Evolutionary conservation across 2,888 invertebrate species (phyloP).

Genomic region (Epiblema foenella): DNA sequence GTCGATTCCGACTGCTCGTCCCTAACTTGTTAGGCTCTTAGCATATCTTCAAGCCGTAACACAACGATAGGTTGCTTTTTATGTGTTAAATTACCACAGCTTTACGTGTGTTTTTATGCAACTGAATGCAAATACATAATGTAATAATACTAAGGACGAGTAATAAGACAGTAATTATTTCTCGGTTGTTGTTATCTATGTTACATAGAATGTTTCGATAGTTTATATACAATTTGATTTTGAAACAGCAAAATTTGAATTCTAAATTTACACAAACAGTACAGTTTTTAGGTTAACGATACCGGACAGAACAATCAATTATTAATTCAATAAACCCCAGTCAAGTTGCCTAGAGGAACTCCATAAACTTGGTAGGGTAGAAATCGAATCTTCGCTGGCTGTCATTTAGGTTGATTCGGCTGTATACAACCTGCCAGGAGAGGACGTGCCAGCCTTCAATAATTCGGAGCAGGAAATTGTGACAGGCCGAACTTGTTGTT

Average conservation of each 20-base stretch:
- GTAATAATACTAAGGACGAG: neutral
- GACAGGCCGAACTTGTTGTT: conserved; percentile 51
- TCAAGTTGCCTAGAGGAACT: conserved; percentile 47
- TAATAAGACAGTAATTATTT: neutral
- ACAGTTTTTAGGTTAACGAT: conserved; percentile 46
- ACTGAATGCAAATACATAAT: neutral
- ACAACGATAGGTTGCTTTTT: conserved; percentile 43
- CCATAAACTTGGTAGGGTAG: conserved; percentile 51
- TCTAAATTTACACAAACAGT: conserved; percentile 30
- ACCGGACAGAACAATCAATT: conserved; percentile 49
- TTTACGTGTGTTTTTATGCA: neutral
- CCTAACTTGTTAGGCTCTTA: conserved; percentile 65
- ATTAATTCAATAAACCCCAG: conserved; percentile 53
- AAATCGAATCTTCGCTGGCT: conserved; percentile 55
- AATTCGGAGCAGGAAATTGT: conserved; percentile 49
- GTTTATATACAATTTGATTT: neutral
- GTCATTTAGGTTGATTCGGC: conserved; percentile 51
- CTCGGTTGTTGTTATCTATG: neutral
- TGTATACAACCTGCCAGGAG: conserved; percentile 49
- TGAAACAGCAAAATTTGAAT: neutral
- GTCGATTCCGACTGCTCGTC: conserved; percentile 59
- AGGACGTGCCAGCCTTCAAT: conserved; percentile 50
- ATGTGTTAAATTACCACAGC: neutral
- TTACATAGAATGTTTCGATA: neutral
- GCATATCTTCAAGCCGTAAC: conserved; percentile 53